A percentile compares a stretch with the other conserved stretches of the same genome.
phyloP scores from a whole-genome alignment of 1,140 invertebrate species.

The Linepithema humile region DNA sequence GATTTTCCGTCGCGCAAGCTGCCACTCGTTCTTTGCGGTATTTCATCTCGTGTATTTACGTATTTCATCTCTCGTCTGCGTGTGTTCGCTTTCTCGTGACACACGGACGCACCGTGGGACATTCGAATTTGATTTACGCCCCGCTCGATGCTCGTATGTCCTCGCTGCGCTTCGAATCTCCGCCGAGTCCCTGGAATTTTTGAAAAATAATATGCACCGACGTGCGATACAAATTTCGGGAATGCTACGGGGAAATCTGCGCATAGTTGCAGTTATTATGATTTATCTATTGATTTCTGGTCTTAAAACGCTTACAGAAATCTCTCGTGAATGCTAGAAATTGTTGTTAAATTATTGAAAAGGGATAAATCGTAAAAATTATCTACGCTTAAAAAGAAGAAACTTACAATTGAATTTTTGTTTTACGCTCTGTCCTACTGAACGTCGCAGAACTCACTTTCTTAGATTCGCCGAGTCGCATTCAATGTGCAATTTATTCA shows the following conservation, averaged over 20 bases:
- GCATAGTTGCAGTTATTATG: not conserved
- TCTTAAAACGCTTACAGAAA: not conserved
- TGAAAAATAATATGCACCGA: constrained; percentile 32
- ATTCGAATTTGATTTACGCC: constrained; percentile 83
- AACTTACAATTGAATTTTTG: not conserved
- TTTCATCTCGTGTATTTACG: constrained; percentile 79
- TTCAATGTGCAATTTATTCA: constrained; percentile 28
- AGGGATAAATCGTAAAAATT: not conserved
- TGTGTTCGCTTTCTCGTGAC: constrained; percentile 56
- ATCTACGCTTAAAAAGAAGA: not conserved
- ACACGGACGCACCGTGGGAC: constrained; percentile 78
- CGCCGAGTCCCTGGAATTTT: constrained; percentile 20
- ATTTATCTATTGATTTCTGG: constrained; percentile 20
- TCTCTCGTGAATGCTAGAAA: not conserved
- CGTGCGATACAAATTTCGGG: constrained; percentile 20
- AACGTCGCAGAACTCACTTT: not conserved
- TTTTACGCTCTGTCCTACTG: not conserved
- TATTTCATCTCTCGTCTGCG: constrained; percentile 45
- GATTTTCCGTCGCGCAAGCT: constrained; percentile 36
- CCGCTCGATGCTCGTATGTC: constrained; percentile 82
- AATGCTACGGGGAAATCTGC: constrained; percentile 19
- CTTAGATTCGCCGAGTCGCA: not conserved
- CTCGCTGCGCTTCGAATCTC: constrained; percentile 56
- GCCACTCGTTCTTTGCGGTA: constrained; percentile 75
- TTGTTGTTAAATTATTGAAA: not conserved